Evolutionary conservation across 1,140 invertebrate species (phyloP).

Genomic region (Drosophila chauvacae): DNA sequence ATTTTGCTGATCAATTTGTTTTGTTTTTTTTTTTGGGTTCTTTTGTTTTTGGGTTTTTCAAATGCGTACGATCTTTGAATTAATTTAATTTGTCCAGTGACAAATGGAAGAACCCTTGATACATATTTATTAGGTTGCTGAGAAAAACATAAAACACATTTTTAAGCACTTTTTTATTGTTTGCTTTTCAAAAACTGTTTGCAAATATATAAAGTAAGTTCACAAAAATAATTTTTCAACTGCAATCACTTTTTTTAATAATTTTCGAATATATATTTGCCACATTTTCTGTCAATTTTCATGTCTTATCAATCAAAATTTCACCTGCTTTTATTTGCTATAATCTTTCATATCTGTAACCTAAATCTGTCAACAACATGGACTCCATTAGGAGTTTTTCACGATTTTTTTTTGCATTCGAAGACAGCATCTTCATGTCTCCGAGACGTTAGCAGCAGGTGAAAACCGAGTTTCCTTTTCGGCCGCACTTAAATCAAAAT

Average conservation of each 20-base stretch:
- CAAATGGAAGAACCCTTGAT: constrained; percentile 1
- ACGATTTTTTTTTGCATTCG: constrained; percentile 22
- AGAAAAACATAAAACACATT: not conserved
- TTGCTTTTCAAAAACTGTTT: not conserved
- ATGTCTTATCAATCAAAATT: not conserved
- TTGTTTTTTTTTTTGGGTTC: not conserved
- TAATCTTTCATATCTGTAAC: constrained; percentile 18
- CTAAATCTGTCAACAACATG: constrained; percentile 24
- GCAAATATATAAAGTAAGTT: no score
- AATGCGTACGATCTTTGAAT: not conserved
- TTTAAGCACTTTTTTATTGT: no score
- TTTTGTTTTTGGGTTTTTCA: not conserved
- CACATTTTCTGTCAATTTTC: not conserved
- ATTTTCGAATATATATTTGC: not conserved
- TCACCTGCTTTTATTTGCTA: not conserved
- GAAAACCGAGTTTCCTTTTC: constrained; percentile 71
- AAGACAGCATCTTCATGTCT: constrained; percentile 39
- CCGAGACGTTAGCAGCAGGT: constrained; percentile 38
- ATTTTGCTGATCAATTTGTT: not conserved
- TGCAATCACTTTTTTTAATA: not conserved
- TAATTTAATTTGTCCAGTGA: not conserved
- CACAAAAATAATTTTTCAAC: not conserved
- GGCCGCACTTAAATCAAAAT: constrained; percentile 35
- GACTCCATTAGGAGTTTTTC: constrained; percentile 46
- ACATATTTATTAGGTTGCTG: constrained; percentile 11